A percentile compares a stretch with the other conserved stretches of the same genome.
Evolutionary conservation across 2,113 vertebrate species (phyloP).

Genomic region (Puma concolor): DNA sequence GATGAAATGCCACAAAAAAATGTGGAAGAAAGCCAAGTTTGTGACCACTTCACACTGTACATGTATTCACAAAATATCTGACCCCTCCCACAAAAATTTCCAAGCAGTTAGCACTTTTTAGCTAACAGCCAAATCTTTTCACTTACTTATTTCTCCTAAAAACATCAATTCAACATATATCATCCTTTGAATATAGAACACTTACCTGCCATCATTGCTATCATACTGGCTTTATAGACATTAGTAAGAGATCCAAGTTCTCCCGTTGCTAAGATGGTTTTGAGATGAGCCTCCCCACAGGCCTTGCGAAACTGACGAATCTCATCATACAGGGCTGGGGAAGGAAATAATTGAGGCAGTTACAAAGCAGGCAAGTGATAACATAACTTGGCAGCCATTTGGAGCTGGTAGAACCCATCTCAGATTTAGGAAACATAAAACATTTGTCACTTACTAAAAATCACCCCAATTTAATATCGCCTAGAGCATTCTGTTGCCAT

Average conservation of each 20-base stretch:
- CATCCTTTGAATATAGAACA: not conserved
- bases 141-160: not conserved
- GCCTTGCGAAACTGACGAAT: constrained; percentile 92
- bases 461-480: constrained; percentile 68
- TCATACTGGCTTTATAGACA: constrained; percentile 96
- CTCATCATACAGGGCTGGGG: constrained; percentile 94
- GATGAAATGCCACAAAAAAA: constrained; percentile 22
- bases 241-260: constrained; percentile 95
- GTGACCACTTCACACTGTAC: not conserved
- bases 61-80: not conserved
- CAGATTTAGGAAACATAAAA: constrained; percentile 66
- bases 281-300: constrained; percentile 96
- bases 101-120: not conserved
- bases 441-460: constrained; percentile 75
- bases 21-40: constrained; percentile 45
- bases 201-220: constrained; percentile 99
- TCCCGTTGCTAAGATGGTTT: constrained; percentile 96
- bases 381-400: constrained; percentile 49
- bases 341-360: constrained; percentile 64
- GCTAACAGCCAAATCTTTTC: not conserved
- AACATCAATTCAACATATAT: not conserved
- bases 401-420: constrained; percentile 54
- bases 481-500: constrained; percentile 43
- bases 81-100: not conserved
- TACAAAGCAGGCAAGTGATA: constrained; percentile 64